A percentile compares a stretch with the other conserved stretches of the same genome.
Conservation (phyloP, 1,140 invertebrate species). For the Drosophila sucinea region DNA sequence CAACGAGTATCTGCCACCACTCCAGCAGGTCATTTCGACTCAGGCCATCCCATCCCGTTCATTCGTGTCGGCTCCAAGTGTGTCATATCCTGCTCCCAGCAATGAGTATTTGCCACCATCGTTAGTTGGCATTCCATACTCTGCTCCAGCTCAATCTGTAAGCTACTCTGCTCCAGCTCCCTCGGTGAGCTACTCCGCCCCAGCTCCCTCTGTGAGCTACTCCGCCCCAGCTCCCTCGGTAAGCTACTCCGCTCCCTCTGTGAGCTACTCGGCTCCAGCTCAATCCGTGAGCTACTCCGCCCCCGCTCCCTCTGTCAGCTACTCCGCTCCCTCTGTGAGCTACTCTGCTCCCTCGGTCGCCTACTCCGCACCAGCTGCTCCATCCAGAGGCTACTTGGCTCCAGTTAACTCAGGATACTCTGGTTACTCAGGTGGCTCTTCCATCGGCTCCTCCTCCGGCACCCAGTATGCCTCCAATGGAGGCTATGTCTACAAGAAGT, state of each 20-base stretch:
- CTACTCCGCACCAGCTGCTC: constrained; percentile 46
- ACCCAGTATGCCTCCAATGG: constrained; percentile 80
- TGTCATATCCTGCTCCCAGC: constrained; percentile 24
- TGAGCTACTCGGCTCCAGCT: constrained; percentile 41
- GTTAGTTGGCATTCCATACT: constrained; percentile 5
- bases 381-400: constrained; percentile 47
- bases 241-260: constrained; percentile 43
- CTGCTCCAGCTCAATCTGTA: constrained; percentile 24
- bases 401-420: constrained; percentile 11
- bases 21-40: constrained; percentile 45
- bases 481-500: constrained; percentile 80
- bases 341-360: constrained; percentile 22
- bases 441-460: constrained; percentile 24
- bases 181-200: constrained; percentile 17
- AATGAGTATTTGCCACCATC: constrained; percentile 1
- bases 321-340: constrained; percentile 37
- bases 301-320: constrained; percentile 40
- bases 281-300: constrained; percentile 39
- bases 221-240: constrained; percentile 30
- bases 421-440: constrained; percentile 3
- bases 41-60: constrained; percentile 12
- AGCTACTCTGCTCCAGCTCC: constrained; percentile 30
- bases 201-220: constrained; percentile 25
- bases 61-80: constrained; percentile 23
- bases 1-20: constrained; percentile 70